Percentiles rank a stretch among this genome's conserved stretches.
Conservation (phyloP, 2,888 invertebrate genomes). For the Caenorhabditis plicata region DNA sequence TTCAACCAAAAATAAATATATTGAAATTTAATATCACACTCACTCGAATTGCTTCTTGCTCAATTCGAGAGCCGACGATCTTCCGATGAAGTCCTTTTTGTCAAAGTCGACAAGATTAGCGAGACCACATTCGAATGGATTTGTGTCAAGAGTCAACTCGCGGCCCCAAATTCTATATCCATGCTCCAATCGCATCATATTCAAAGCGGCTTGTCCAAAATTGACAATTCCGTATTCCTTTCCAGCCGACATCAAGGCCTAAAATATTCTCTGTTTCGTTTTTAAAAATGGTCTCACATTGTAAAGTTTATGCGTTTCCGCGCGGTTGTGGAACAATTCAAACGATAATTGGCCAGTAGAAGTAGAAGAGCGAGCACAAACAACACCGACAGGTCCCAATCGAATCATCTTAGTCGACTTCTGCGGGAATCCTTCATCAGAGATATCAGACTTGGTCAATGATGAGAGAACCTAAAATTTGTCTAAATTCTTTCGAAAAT, state of each 20-base stretch:
- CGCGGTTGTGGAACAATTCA: constrained; percentile 67
- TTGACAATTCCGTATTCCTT: constrained; percentile 65
- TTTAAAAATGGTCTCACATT: constrained; percentile 28
- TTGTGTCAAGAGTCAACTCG: constrained; percentile 68
- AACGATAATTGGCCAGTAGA: constrained; percentile 68
- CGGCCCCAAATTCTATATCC: constrained; percentile 61
- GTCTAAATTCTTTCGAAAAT: no score
- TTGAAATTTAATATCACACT: not conserved
- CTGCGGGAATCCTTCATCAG: constrained; percentile 66
- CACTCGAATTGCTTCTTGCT: constrained; percentile 59
- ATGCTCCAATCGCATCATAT: constrained; percentile 68
- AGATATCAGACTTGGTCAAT: constrained; percentile 64
- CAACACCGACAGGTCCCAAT: constrained; percentile 59
- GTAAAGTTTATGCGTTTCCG: constrained; percentile 66
- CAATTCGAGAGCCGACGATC: constrained; percentile 62
- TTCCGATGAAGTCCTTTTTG: constrained; percentile 55
- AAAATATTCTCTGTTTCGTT: not conserved
- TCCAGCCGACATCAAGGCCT: constrained; percentile 65
- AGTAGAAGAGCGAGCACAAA: constrained; percentile 51
- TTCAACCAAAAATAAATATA: not conserved
- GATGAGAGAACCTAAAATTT: constrained; percentile 61
- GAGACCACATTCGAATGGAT: constrained; percentile 68
- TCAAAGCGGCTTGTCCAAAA: constrained; percentile 68
- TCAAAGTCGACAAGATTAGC: constrained; percentile 43
- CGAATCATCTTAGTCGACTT: constrained; percentile 61